phyloP scores from a whole-genome alignment of 2,113 vertebrate genomes.

The Pomatostomus ruficeps region DNA sequence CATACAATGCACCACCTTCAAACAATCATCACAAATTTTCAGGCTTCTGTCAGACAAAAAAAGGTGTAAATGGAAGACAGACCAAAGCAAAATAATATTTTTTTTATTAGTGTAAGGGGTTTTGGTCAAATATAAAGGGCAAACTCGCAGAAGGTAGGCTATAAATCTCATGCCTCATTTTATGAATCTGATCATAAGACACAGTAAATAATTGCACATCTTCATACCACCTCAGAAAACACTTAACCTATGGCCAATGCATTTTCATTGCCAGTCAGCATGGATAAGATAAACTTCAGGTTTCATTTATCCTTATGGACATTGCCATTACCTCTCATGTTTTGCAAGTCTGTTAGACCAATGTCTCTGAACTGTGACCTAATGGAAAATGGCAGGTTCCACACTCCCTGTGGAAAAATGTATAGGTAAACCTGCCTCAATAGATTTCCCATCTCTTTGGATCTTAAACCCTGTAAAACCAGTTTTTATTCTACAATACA shows the following conservation, averaged over 20 bases:
- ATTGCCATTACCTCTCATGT: not conserved
- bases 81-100: not conserved
- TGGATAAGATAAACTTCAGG: not conserved
- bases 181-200: not conserved
- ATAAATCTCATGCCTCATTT: not conserved
- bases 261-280: not conserved
- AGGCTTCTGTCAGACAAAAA: not conserved
- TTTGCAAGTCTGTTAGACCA: not conserved
- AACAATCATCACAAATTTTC: not conserved
- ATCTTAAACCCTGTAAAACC: not conserved
- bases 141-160: not conserved
- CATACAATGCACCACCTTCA: not conserved
- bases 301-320: not conserved
- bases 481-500: not conserved
- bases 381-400: not conserved
- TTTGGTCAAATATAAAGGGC: not conserved
- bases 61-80: not conserved
- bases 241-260: not conserved
- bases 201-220: not conserved
- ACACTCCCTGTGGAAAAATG: not conserved
- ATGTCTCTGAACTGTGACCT: not conserved
- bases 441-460: not conserved
- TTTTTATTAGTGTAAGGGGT: not conserved
- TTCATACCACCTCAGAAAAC: not conserved
- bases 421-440: not conserved